Evolutionary conservation across 2,113 vertebrate species (phyloP).

Genomic region (Macrotus californicus): DNA sequence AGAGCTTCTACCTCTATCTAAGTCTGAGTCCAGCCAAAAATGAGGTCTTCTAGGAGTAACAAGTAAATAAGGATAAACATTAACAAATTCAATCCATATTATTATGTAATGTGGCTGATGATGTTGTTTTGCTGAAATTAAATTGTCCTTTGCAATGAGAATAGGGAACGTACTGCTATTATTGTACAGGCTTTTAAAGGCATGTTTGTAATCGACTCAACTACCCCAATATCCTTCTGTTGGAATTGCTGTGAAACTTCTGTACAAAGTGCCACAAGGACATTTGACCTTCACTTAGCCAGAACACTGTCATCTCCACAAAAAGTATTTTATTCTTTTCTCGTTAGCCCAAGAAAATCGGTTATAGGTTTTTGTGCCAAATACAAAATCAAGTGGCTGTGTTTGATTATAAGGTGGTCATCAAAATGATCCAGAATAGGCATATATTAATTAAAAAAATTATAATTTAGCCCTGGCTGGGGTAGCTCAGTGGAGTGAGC

Average conservation of each 20-base stretch:
- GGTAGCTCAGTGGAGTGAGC: too few relatives aligned
- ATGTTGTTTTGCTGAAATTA: constrained; percentile 23
- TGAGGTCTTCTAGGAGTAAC: too few relatives aligned
- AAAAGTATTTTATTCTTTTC: background rate
- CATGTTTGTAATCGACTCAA: background rate
- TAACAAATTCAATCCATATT: background rate
- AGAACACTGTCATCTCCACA: background rate
- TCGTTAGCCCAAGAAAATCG: constrained; percentile 18
- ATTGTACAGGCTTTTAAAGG: background rate
- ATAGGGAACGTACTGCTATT: background rate
- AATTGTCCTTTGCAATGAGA: background rate
- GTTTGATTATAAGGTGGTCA: background rate
- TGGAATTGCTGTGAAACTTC: constrained; percentile 17
- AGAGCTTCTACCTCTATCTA: too few relatives aligned
- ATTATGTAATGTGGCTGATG: background rate
- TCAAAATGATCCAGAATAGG: background rate
- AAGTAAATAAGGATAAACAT: too few relatives aligned
- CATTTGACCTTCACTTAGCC: background rate
- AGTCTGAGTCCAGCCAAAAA: too few relatives aligned
- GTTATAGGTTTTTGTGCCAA: constrained; percentile 7
- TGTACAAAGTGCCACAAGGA: background rate
- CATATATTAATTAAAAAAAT: background rate
- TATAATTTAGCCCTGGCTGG: too few relatives aligned
- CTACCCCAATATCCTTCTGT: background rate
- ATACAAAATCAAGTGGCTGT: constrained; percentile 12